Percentiles rank a stretch among this genome's conserved stretches.
Evolutionary conservation across 2,888 invertebrate genomes (phyloP).

Genomic region (Amaurobius ferox): DNA sequence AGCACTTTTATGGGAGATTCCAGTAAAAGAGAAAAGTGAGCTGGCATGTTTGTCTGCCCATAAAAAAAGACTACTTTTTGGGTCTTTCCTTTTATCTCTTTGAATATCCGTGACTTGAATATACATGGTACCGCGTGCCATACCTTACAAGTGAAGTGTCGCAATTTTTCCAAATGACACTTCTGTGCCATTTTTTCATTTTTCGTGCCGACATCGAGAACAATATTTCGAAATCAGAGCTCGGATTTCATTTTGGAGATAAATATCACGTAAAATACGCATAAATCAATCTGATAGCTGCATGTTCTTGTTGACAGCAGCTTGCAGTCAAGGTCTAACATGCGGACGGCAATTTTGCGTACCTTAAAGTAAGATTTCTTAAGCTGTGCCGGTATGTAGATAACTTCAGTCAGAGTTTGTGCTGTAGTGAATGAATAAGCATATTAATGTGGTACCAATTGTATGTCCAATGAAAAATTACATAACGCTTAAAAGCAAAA

Average conservation of each 20-base stretch:
- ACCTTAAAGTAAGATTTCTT: no score
- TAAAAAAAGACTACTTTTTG: not conserved
- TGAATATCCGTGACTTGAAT: slow-evolving; percentile 15
- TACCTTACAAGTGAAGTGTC: not conserved
- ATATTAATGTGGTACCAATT: no score
- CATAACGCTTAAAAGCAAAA: no score
- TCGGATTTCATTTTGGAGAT: not conserved
- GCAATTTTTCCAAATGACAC: slow-evolving; percentile 28
- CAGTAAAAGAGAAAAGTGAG: not conserved
- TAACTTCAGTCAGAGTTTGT: no score
- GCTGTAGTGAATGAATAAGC: no score
- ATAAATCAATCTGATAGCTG: slow-evolving; percentile 20
- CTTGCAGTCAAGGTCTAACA: not conserved
- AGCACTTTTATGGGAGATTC: not conserved
- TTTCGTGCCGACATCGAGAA: not conserved
- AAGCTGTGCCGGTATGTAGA: no score
- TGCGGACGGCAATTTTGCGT: no score
- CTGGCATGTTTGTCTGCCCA: not conserved
- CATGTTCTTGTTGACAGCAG: not conserved
- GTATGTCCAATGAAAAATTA: no score
- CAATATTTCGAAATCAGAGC: slow-evolving; percentile 6
- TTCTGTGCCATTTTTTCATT: slow-evolving; percentile 28
- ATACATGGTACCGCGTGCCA: no score
- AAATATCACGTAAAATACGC: slow-evolving; percentile 29
- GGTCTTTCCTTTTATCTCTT: not conserved